These are phyloP conservation scores for Andricus grossulariae DNA, from an alignment of 1,140 invertebrate species.

Conservation along the genomic window DNA sequence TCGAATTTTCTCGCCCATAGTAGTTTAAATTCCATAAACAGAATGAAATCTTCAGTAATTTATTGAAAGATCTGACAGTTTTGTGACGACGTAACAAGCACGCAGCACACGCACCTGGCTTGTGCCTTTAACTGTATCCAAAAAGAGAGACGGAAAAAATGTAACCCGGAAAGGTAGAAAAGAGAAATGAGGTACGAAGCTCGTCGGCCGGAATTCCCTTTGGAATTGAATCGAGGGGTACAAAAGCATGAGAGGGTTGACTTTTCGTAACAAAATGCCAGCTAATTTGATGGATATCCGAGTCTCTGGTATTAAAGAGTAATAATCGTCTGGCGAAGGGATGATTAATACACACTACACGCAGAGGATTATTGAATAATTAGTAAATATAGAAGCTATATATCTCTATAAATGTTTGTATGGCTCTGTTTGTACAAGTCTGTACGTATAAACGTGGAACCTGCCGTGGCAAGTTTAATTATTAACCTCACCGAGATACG, in stretches of 20 bases:
- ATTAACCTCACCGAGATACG: slow-evolving; percentile 58
- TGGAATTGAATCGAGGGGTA: slow-evolving; percentile 30
- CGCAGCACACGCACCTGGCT: slow-evolving; percentile 52
- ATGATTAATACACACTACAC: neutral
- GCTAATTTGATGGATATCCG: no score
- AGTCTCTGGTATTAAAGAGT: no score
- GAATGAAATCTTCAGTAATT: slow-evolving; percentile 57
- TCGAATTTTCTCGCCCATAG: no score
- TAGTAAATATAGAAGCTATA: neutral
- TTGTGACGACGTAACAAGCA: slow-evolving; percentile 41
- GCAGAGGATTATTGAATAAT: neutral
- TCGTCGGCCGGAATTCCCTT: neutral
- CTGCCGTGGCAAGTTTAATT: slow-evolving; percentile 58
- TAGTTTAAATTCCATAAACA: no score
- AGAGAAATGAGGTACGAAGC: slow-evolving; percentile 1
- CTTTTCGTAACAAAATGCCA: slow-evolving; percentile 37
- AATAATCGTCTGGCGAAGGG: neutral
- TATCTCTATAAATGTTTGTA: no score
- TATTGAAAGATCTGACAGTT: slow-evolving; percentile 53
- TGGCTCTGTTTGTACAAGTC: neutral
- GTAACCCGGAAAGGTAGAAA: slow-evolving; percentile 14
- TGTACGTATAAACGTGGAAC: neutral
- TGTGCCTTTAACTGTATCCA: slow-evolving; percentile 37
- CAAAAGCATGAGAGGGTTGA: slow-evolving; percentile 31
- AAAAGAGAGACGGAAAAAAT: slow-evolving; percentile 22